These are phyloP conservation scores for Vespertilio murinus DNA, from an alignment of 2,797 vertebrate species.

Conservation along the genomic window DNA sequence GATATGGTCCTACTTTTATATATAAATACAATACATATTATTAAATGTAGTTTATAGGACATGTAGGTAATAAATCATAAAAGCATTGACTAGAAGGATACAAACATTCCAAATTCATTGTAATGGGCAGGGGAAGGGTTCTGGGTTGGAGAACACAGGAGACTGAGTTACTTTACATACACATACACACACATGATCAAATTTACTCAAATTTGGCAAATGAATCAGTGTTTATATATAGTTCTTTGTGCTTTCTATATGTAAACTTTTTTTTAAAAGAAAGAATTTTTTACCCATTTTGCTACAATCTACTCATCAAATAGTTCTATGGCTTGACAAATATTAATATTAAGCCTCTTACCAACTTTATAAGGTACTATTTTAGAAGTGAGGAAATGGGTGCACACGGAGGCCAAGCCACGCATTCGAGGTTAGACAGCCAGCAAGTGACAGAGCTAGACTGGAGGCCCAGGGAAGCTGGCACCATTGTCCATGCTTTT, in stretches of 20 bases:
- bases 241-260: not conserved
- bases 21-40: not conserved
- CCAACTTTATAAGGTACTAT: not conserved
- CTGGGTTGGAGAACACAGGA: not conserved
- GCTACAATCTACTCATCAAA: not conserved
- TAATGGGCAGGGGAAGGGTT: not conserved
- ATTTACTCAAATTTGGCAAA: slow-evolving; percentile 24
- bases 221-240: not conserved
- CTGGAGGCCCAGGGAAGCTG: not conserved
- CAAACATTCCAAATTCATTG: not conserved
- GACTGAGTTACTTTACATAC: not conserved
- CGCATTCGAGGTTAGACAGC: not conserved
- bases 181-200: not conserved
- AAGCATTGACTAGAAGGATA: not conserved
- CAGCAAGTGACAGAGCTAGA: not conserved
- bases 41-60: not conserved
- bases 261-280: not conserved
- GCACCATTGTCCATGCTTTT: fast-evolving
- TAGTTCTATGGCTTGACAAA: not conserved
- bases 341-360: not conserved
- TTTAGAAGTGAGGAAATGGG: not conserved
- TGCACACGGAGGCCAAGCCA: not conserved
- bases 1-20: not conserved
- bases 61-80: not conserved
- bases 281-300: not conserved